These are phyloP conservation scores for Raja brachyura DNA, from an alignment of 2,113 vertebrate genomes.

Conservation along the genomic window DNA sequence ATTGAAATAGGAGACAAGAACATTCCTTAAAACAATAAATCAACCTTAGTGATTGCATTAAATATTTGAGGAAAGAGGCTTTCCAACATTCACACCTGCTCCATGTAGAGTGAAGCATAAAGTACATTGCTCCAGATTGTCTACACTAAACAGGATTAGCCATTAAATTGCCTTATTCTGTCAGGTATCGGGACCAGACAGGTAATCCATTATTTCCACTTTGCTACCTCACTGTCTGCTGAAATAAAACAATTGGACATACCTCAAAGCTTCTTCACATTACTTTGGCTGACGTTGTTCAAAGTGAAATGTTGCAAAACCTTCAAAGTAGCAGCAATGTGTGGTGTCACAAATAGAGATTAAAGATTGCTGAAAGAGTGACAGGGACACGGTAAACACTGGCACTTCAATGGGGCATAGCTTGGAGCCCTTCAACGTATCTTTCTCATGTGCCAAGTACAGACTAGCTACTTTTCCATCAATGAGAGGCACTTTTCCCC, in stretches of 20 bases:
- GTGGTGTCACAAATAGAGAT: neutral
- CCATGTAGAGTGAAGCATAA: neutral
- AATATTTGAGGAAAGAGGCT: neutral
- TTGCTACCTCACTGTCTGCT: neutral
- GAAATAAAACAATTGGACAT: constrained; percentile 13
- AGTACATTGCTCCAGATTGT: neutral
- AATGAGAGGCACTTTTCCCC: neutral
- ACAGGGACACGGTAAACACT: neutral
- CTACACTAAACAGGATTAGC: neutral
- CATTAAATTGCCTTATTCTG: neutral
- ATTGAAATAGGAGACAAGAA: neutral
- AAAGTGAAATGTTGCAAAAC: neutral
- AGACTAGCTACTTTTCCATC: neutral
- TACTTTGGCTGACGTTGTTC: neutral
- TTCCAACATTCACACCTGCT: neutral
- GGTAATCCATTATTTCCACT: neutral
- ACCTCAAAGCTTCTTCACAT: neutral
- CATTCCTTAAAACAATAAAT: neutral
- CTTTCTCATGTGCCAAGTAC: neutral
- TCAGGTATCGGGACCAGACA: neutral
- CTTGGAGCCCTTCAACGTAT: neutral
- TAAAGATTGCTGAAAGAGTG: neutral
- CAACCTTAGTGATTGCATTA: neutral
- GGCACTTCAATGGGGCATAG: neutral
- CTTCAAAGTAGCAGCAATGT: neutral